Evolutionary conservation across 2,113 vertebrate species (phyloP).

Genomic region (Macrotis lagotis): DNA sequence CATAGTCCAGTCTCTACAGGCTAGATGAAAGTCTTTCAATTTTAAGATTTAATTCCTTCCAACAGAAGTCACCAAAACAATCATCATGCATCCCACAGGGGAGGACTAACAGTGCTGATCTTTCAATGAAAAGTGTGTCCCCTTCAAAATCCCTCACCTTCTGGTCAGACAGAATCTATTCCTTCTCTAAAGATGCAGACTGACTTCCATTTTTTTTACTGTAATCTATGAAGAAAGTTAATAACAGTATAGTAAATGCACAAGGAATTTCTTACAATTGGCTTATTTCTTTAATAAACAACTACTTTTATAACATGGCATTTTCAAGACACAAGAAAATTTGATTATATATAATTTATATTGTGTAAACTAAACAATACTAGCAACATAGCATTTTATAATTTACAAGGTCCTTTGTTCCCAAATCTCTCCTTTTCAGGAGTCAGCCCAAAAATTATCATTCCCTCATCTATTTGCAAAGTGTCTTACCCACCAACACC

Average conservation of each 20-base stretch:
- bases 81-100: not conserved
- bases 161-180: not conserved
- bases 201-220: not conserved
- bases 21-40: not conserved
- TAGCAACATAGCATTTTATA: not conserved
- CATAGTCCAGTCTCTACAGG: not conserved
- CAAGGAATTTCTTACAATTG: not conserved
- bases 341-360: not conserved
- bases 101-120: not conserved
- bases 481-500: not conserved
- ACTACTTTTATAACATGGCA: not conserved
- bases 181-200: not conserved
- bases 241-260: not conserved
- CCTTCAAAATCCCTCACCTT: not conserved
- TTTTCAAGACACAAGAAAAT: not conserved
- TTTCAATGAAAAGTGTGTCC: not conserved
- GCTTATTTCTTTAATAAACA: not conserved
- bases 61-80: not conserved
- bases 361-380: not conserved
- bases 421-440: not conserved
- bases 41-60: conserved; percentile 1
- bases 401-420: not conserved
- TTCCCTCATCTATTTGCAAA: not conserved
- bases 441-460: not conserved
- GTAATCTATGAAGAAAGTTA: not conserved